Evolutionary conservation across 2,888 invertebrate species (phyloP).

Genomic region (Polydrusus cervinus): DNA sequence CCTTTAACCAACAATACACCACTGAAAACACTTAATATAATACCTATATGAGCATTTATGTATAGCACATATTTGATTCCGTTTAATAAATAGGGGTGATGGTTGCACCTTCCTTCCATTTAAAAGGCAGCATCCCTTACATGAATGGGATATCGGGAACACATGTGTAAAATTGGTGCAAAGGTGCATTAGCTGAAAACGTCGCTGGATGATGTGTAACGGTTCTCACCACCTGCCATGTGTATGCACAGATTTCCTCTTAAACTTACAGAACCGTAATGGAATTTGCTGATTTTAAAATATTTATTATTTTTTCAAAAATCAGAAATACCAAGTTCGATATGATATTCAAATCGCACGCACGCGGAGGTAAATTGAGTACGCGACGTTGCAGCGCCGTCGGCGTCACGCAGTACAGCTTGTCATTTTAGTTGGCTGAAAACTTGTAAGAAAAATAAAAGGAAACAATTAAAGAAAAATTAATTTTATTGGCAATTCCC

Average conservation of each 20-base stretch:
- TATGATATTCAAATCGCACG: no score
- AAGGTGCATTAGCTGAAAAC: conserved; percentile 43
- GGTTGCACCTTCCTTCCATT: conserved; percentile 40
- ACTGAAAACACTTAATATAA: neutral
- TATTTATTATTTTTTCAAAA: no score
- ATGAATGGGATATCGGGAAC: conserved; percentile 44
- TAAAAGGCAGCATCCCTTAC: conserved; percentile 44
- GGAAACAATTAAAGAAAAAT: no score
- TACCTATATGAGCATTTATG: neutral
- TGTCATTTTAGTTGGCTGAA: no score
- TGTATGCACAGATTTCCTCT: conserved; percentile 47
- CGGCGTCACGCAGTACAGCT: no score
- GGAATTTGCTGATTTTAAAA: neutral
- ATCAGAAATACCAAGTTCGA: no score
- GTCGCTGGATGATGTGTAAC: conserved; percentile 53
- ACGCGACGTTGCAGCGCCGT: no score
- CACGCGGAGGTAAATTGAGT: no score
- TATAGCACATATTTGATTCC: conserved; percentile 4
- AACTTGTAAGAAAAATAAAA: no score
- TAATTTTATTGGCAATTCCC: no score
- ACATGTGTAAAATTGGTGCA: conserved; percentile 54
- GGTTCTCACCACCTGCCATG: conserved; percentile 51
- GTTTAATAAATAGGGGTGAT: conserved; percentile 40
- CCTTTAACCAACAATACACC: no score
- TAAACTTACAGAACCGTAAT: conserved; percentile 33